These are phyloP conservation scores for Zingel zingel DNA, from an alignment of 2,113 vertebrate genomes.

Conservation along the genomic window DNA sequence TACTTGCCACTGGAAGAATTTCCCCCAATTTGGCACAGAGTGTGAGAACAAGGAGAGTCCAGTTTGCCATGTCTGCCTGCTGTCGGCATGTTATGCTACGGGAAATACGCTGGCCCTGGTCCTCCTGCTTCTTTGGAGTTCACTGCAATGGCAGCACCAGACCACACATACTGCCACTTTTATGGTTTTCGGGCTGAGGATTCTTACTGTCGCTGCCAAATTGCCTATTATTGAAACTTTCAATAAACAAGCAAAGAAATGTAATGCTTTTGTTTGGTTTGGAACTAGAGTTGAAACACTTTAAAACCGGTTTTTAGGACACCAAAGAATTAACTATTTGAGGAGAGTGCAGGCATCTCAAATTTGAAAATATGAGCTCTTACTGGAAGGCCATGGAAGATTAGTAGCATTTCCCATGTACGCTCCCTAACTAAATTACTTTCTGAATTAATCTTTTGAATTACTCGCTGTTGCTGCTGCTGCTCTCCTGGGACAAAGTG, in stretches of 20 bases:
- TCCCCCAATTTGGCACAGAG: slow-evolving; percentile 83
- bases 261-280: slow-evolving; percentile 72
- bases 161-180: slow-evolving; percentile 84
- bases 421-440: slow-evolving; percentile 52
- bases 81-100: slow-evolving; percentile 76
- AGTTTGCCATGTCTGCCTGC: slow-evolving; percentile 77
- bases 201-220: slow-evolving; percentile 74
- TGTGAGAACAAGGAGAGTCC: slow-evolving; percentile 78
- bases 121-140: slow-evolving; percentile 63
- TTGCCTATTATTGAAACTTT: slow-evolving; percentile 75
- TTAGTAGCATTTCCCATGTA: slow-evolving; percentile 55
- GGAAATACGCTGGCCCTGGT: slow-evolving; percentile 70
- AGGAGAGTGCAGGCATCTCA: slow-evolving; percentile 51
- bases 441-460: slow-evolving; percentile 51
- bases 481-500: slow-evolving; percentile 5
- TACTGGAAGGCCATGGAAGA: slow-evolving; percentile 69
- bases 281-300: slow-evolving; percentile 56
- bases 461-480: slow-evolving; percentile 10
- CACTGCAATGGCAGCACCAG: slow-evolving; percentile 73
- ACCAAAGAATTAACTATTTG: slow-evolving; percentile 56
- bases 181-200: slow-evolving; percentile 73
- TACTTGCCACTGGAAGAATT: slow-evolving; percentile 87
- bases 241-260: slow-evolving; percentile 75
- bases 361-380: slow-evolving; percentile 60
- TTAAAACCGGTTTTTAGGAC: slow-evolving; percentile 56